Evolutionary conservation across 2,797 vertebrate genomes (phyloP), one percentile per base, ranked within the genome.

Genomic region (Acestrorhynchus altus): DNA sequence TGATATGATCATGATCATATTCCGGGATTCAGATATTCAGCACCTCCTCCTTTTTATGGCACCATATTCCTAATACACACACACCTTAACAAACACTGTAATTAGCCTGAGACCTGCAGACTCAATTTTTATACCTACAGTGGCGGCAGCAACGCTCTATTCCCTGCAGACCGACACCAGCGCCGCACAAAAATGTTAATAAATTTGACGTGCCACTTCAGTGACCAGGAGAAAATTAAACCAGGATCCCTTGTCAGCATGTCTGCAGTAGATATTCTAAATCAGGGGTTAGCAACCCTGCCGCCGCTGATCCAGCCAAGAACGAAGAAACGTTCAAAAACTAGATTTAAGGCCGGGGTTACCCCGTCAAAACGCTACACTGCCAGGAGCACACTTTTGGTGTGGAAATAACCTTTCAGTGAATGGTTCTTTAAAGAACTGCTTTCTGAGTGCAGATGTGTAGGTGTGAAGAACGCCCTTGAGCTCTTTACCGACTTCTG

Each of bases 181-280:
- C 0, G 8, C 16, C 24, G n/a, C 60, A 74, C 61, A 54, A n/a
- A 74, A 74, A 20, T 42, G 15, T 13, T n/a, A 65, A 51, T 64
- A 64, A 7, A 52, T 59, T 46, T 59, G 8, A 42, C 9, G 15
- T 51, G 22, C 46, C 59, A 42, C 57, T 61, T 35, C 69, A 57
- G 39, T 59, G 39, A 72, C 0, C 24, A 47, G 56, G 56, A 46
- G 18, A 63, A 63, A 63, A 60, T 22, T 35, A 16, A 74, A 35
- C 16, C 68, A n/a, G 12, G 15, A 15, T 16, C 22, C 64, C 42
- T 20, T 9, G 16, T 64, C 31, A 20, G 13, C 39, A 22, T 31
- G 2, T 31, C 15, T 31, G 56, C 15, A 15, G 20, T 40, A 60
- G 42, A 57, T 60, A 51, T 63, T 16, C 56, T 6, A 73, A 28